Percentiles rank a stretch among this genome's conserved stretches.
These are phyloP conservation scores for Cynopterus sphinx DNA, from an alignment of 2,797 vertebrate genomes.

Conservation along the genomic window DNA sequence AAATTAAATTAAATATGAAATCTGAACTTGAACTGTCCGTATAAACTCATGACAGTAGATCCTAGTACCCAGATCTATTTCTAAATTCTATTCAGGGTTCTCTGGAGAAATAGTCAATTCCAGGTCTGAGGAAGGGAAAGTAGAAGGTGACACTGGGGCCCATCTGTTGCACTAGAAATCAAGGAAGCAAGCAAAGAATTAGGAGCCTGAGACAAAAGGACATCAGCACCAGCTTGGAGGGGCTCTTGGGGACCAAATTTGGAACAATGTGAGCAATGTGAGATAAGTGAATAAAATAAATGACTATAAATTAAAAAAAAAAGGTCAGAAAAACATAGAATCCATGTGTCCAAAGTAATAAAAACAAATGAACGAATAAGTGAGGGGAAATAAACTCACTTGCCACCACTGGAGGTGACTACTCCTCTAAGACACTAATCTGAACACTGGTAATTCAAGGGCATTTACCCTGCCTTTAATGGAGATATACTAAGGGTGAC, in stretches of 20 bases:
- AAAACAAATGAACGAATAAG: background rate
- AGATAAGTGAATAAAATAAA: background rate
- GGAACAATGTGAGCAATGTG: background rate
- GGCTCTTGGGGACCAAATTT: background rate
- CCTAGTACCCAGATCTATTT: background rate
- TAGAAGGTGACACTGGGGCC: background rate
- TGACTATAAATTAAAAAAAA: background rate
- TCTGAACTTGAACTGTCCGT: background rate
- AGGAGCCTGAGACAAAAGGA: background rate
- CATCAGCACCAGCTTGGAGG: background rate
- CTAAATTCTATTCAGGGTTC: background rate
- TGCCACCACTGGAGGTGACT: background rate
- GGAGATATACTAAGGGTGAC: background rate
- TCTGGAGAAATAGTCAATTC: background rate
- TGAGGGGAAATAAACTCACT: background rate
- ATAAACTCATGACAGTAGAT: slow-evolving; percentile 22
- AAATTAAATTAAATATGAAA: slow-evolving; percentile 19
- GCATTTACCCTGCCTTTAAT: background rate
- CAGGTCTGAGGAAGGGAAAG: background rate
- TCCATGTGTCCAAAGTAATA: background rate
- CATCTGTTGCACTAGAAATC: background rate
- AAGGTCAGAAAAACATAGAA: background rate
- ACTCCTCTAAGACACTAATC: background rate
- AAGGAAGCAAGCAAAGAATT: background rate
- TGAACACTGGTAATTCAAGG: slow-evolving; percentile 34